Conservation (phyloP, 2,797 vertebrate species). For the Dryobates pubescens region DNA sequence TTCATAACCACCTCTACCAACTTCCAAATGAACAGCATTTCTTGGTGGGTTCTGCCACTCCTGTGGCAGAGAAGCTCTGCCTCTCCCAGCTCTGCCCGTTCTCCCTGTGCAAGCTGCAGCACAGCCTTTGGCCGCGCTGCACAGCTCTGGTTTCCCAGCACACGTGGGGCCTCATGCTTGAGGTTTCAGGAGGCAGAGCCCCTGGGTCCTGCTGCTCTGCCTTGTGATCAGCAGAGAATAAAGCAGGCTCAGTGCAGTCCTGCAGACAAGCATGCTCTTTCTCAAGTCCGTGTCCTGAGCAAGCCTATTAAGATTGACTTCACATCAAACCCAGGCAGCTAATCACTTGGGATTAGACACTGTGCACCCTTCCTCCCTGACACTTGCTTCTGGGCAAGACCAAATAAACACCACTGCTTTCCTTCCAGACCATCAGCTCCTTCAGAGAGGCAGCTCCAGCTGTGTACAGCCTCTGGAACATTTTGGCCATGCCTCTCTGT, state of each 20-base stretch:
- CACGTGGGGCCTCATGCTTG: background rate
- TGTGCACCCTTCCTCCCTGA: background rate
- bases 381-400: background rate
- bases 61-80: background rate
- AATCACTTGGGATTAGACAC: conserved; percentile 1
- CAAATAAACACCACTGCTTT: background rate
- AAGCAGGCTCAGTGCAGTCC: conserved; percentile 7
- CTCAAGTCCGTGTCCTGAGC: background rate
- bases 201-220: conserved; percentile 3
- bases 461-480: background rate
- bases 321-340: conserved; percentile 26
- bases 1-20: too few species aligned
- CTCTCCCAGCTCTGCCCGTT: background rate
- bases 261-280: conserved; percentile 24
- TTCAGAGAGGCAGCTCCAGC: background rate
- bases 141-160: background rate
- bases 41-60: background rate
- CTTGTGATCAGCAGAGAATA: background rate
- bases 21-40: too few species aligned
- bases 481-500: background rate
- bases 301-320: background rate
- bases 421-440: background rate
- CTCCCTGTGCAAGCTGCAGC: background rate
- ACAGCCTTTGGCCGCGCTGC: background rate
- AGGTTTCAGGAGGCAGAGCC: conserved; percentile 13